A percentile compares a stretch with the other conserved stretches of the same genome.
Evolutionary conservation across 2,888 invertebrate species (phyloP).

Genomic region (Phengaris alcon): DNA sequence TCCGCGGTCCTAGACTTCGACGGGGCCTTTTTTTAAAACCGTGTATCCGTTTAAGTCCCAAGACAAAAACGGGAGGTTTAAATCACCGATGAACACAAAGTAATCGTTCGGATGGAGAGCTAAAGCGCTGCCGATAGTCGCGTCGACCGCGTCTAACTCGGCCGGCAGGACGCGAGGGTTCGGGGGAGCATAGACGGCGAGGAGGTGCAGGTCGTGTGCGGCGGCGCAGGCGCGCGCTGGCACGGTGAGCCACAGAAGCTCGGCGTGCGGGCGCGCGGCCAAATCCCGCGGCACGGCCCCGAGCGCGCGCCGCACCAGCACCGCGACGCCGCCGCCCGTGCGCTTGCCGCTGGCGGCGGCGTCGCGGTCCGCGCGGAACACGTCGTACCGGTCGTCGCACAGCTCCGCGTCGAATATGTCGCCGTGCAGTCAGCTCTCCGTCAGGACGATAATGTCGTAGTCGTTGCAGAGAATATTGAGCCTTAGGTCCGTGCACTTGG

Average conservation of each 20-base stretch:
- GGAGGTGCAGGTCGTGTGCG: too few species aligned
- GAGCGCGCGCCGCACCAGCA: background rate
- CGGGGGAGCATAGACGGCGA: too few species aligned
- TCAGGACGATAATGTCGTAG: background rate
- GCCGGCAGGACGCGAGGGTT: background rate
- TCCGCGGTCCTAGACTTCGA: background rate
- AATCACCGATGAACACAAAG: background rate
- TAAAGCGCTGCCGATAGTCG: background rate
- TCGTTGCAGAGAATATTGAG: background rate
- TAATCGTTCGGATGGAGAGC: conserved; percentile 7
- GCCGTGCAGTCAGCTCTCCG: background rate
- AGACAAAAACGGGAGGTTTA: background rate
- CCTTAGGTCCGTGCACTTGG: background rate
- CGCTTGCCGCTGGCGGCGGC: too few species aligned
- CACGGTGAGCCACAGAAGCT: background rate
- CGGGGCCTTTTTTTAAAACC: background rate
- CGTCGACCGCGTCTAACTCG: background rate
- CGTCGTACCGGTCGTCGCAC: too few species aligned
- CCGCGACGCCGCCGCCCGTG: too few species aligned
- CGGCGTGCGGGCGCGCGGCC: background rate
- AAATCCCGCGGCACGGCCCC: background rate
- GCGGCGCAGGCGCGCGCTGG: too few species aligned
- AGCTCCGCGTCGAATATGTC: background rate
- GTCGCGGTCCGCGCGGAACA: too few species aligned
- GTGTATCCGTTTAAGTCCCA: background rate